These are phyloP conservation scores for Threskiornis aethiopicus DNA, from an alignment of 2,797 vertebrate genomes.

Conservation along the genomic window DNA sequence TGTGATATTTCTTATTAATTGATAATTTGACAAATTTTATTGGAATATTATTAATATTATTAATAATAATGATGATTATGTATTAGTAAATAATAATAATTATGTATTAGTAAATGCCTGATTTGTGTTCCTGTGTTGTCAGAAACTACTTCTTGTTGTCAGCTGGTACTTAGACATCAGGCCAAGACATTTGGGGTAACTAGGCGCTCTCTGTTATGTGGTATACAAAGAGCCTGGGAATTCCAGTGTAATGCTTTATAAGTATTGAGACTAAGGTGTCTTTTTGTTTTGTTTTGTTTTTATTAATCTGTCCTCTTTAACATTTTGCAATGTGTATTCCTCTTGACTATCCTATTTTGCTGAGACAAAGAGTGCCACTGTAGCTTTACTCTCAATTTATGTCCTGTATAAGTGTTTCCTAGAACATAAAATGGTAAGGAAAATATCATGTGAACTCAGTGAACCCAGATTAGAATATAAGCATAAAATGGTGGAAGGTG, in stretches of 20 bases:
- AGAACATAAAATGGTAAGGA: neutral
- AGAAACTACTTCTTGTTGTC: neutral
- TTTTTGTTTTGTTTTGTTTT: neutral
- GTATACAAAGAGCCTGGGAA: neutral
- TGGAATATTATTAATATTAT: neutral
- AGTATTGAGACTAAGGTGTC: neutral
- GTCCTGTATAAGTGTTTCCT: neutral
- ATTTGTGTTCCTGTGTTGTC: neutral
- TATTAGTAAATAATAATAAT: neutral
- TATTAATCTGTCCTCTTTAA: neutral
- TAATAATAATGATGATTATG: neutral
- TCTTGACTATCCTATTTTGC: neutral
- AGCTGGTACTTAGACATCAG: neutral
- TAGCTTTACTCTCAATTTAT: neutral
- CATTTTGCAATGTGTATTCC: neutral
- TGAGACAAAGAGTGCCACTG: neutral
- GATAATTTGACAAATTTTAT: neutral
- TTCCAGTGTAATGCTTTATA: neutral
- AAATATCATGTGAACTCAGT: neutral
- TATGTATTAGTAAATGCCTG: neutral
- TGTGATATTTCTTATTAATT: neutral
- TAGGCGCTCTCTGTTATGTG: neutral
- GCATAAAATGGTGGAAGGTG: neutral
- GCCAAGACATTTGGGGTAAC: neutral
- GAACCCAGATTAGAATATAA: neutral